Evolutionary conservation across 2,888 invertebrate species (phyloP), one percentile per base, ranked within the genome.

Genomic region (Clostera curtula): DNA sequence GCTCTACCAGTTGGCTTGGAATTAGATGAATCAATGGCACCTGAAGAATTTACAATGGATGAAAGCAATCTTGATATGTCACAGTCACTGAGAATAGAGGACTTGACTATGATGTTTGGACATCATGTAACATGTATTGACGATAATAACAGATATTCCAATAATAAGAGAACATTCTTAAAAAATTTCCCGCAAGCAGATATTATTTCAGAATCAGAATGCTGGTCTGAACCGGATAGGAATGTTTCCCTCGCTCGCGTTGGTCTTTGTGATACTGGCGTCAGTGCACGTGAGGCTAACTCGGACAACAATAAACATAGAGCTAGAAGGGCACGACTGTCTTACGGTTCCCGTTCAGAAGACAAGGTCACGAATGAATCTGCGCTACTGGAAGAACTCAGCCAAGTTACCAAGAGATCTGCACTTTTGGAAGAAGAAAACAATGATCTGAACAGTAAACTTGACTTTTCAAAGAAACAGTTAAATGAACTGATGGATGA

Each of bases 141-240:
- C 19, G 72, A 76, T 14, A 46, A 43, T 19, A 50, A 56, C 24
- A 60, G 53, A 40, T 49, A 44, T 31, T 62, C 59, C 1, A 39
- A 44, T 5, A 40, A 41, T 19, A n/a, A n/a, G n/a, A 57, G 45
- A 27, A 72, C 57, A 42, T 39, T 56, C 13, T 28, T 55, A 4
- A 64, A 58, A 44, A 51, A 57, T 31, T 56, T 65, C 23, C 70
- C 75, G 14, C 71, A 68, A 49, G 69, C 69, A 3, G 82, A 83
- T 43, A 28, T 65, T 8, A 65, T 72, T 31, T 82, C 83, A 0
- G 95, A 95, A 57, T 93, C 93, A 0, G 95, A 95, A 60, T 89
- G 92, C 15, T 95, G 94, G 90, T 94, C 94, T 0, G 95, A 95
- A 57, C 94, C 95, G 0, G 95, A 95, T 58, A 85, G 93, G 22